Conservation (phyloP, 30 jellyfish, hydroid and myxozoan genomes). For the Catostylus mosaicus region DNA sequence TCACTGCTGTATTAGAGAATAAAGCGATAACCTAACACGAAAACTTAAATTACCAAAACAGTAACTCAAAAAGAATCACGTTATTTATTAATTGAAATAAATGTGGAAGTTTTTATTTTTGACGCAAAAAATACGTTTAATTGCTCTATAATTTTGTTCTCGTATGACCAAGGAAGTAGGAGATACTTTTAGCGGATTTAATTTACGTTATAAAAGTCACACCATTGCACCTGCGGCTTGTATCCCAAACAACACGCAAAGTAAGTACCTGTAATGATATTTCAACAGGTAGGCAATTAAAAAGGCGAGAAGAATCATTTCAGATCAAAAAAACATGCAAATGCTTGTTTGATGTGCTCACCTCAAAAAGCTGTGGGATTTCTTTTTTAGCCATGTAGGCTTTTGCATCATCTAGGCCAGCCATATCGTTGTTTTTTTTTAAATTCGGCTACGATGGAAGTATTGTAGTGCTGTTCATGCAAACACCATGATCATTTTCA, state of each 20-base stretch:
- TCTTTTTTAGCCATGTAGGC: constrained; percentile 88
- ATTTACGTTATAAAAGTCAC: no score
- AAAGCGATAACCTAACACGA: no score
- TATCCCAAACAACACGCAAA: neutral
- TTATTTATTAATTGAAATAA: no score
- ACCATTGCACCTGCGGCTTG: neutral
- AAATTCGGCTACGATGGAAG: neutral
- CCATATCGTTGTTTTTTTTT: constrained; percentile 15
- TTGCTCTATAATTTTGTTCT: no score
- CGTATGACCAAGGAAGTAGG: no score
- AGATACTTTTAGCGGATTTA: no score
- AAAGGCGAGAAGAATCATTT: neutral
- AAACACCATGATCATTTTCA: neutral
- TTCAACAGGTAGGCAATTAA: neutral
- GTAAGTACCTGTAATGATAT: neutral
- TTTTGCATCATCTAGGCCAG: constrained; percentile 88
- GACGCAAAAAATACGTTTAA: no score
- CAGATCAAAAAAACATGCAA: neutral
- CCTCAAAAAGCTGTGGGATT: constrained; percentile 97
- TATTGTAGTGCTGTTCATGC: neutral
- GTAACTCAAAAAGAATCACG: no score
- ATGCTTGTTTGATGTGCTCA: constrained; percentile 28
- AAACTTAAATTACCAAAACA: no score
- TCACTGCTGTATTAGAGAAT: no score
- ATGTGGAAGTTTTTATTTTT: no score